Evolutionary conservation across 2,888 invertebrate species (phyloP), one percentile per base, ranked within the genome.

Genomic region (Cheilosia urbana): DNA sequence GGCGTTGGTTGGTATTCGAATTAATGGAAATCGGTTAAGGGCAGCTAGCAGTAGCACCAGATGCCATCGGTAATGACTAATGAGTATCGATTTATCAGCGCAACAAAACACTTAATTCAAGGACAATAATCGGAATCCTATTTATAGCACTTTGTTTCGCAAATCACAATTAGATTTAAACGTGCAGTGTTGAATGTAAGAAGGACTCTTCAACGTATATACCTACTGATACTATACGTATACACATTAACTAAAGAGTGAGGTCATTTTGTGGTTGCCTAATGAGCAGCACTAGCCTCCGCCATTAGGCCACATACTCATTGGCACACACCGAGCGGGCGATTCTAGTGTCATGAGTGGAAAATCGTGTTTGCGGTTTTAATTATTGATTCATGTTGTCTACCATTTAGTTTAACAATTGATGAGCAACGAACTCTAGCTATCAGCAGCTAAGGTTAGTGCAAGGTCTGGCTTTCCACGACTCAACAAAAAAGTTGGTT

Each of bases 371-470:
- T 62, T 47, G 73, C 45, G 51, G 51, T 55, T 47, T 9, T 6
- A 55, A 55, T 45, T 57, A 75, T 75, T 57, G 63, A 63, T 65
- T 57, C 47, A 34, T 11, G 65, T 55, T 73, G 34, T 47, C 47
- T 17, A 65, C 57, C 24, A 63, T 63, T 7, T 24, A 55, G 11
- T 13, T 45, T 19, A 63, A 21, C 24, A 47, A 65, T 57, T 65
- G 37, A 57, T 9, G 55, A 47, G 30, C 30, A 37, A 34, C 37
- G 37, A 13, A 4, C 13, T 3, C 11, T 37, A 3, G 37, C 37
- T 13, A 37, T 37, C 37, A 4, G 3, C 13, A 37, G 4, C 37
- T 37, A 34, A 34, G 11, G 11, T 11, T 11, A 13, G 37, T 37
- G 13, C 0, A 13, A 13, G 11, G 37, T 37, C 37, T 13, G 13